Evolutionary conservation across 2,888 invertebrate species (phyloP), one percentile per base, ranked within the genome.

Genomic region (Hirtodrosophila cameraria): DNA sequence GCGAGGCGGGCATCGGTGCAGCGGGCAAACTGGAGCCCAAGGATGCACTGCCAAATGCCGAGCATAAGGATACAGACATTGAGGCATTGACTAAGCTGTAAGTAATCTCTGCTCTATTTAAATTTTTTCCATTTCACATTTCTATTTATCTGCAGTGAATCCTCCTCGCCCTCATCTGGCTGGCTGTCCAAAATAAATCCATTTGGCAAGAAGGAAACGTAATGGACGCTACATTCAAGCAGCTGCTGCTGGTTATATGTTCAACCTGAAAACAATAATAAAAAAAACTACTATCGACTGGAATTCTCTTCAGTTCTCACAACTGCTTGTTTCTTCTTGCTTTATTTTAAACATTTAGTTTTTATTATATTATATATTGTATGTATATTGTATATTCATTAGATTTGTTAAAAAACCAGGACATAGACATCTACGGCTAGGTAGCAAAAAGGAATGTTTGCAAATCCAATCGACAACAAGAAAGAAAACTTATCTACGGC

Each of bases 111-210:
- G 30, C 28, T 12, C 11, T n/a, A n/a, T n/a, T n/a, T n/a, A n/a
- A n/a, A 0, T 2, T 15, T 12, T 9, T 12, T 28, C 8, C 31
- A 20, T 30, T 28, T 13, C 7, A 11, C 8, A 33, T 38, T 31
- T 39, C 1, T 13, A 3, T 6, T 30, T 55, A 0, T 68, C 89
- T 90, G 16, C 79, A 92, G 92, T 43, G 89, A 90, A 68, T 70
- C 91, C 25, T 70, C 91, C 25, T 75, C 88, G 63, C 91, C 94
- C 16, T 59, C 88, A 3, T 65, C 82, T n/a, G 88, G 75, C 61
- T 96, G 96, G 96, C 90, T 96, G 45, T 93, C 94, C 9, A 96
- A 94, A 91, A 93, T 96, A 69, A 96, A 96, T 92, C 95, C 95
- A 33, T 96, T 95, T 90, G 93, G 93, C 46, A 94, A 94, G 87